Base-by-base conservation (phyloP, 2,888 invertebrate genomes). In the Himalopsyche anomala region DNA sequence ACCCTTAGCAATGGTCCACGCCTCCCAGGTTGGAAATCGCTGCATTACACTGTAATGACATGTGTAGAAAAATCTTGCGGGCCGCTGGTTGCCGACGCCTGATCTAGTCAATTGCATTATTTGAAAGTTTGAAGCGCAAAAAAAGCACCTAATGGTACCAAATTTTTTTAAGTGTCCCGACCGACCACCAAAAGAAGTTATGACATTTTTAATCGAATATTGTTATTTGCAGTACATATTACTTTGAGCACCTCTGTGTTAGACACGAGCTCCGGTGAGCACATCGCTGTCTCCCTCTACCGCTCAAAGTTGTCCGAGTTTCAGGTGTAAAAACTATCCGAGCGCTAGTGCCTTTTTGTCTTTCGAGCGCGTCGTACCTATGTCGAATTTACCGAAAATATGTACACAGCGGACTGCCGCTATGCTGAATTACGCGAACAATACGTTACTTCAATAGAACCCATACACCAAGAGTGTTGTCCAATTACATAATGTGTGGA, bases 251-350 rank as follows among this genome's bases (percentile, higher is more conserved):
- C 62, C 62, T 5, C 62, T 62, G 62, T 6, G 8, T 56, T 19
- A 62, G 62, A 62, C 28, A 62, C 62, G 62, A 62, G 62, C 62
- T n/a, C 62, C 62, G 62, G 62, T 62, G 62, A 19, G 62, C 62
- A 62, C 19, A 19, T 9, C 28, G 28, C 62, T 19, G 4, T 62
- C 62, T 62, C 62, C 28, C 28, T 62, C 62, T 62, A n/a, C 62
- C 15, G 8, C 19, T 9, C 19, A 62, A 62, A 62, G 62, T 62
- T 19, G n/a, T 62, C 11, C 62, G 62, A 62, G 19, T 51, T 51
- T 62, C 62, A 62, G 62, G 62, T 62, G 62, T 62, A 62, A 62
- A 62, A 62, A 62, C 62, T 62, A 62, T 19, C 0, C n/a, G 11
- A 62, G 62, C 62, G 0, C 5, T 19, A 62, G 62, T 62, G 62